Evolutionary conservation across 2,113 vertebrate species (phyloP), one percentile per base, ranked within the genome.

Genomic region (Rhabdornis inornatus): DNA sequence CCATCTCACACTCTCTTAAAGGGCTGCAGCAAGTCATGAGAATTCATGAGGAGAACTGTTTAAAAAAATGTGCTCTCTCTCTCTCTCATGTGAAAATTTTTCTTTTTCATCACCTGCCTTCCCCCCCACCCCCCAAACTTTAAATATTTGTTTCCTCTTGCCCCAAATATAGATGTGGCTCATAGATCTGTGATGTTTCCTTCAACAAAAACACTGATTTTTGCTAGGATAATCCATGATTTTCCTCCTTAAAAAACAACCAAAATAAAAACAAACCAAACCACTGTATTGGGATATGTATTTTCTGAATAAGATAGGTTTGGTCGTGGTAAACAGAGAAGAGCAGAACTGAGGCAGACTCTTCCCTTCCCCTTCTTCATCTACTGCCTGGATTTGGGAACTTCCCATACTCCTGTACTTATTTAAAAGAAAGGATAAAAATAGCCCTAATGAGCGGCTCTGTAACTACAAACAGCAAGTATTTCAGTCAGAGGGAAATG

Each of bases 361-460:
- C 17, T 93, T 91, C 10, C 18, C 10, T 65, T 94, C 27, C 44
- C 30, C 19, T 68, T 91, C 72, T 89, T 76, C 42, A 72, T 52
- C 27, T 83, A 33, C 24, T 57, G 37, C 37, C 30, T 89, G 63
- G 59, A 42, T 95, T 72, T 44, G 10, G 27, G 35, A 92, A 81
- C 45, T 86, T 74, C 59, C 61, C 9, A 80, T 5, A 74, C 78
- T 94, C 61, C 63, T 47, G 12, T 91, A 87, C 11, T 82, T 72
- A 70, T 92, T 95, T 88, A 87, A 91, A 84, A 83, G 50, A 85
- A 93, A 80, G 68, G 85, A 93, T 95, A 97, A 95, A 97, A 95
- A 95, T 97, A 97, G 50, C 82, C 13, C 33, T 96, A 95, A 91
- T 93, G 90, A 96, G 82, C 82, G 86, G 82, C 71, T 80, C 82